Percentiles rank a stretch among this genome's conserved stretches.
These are phyloP conservation scores for Motacilla alba DNA, from an alignment of 2,113 vertebrate genomes.

Conservation along the genomic window DNA sequence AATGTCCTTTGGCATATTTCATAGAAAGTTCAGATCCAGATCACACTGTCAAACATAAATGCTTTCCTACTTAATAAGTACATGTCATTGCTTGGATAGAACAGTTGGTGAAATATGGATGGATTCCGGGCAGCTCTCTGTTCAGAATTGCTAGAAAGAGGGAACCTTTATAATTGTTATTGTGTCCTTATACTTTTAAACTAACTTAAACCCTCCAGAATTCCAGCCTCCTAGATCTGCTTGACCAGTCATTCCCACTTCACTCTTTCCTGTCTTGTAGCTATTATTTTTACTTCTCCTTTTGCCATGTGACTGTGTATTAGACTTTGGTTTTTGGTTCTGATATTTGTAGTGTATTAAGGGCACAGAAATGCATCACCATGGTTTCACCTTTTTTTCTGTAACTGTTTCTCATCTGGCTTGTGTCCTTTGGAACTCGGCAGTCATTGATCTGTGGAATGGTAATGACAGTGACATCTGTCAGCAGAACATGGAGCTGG, in stretches of 20 bases:
- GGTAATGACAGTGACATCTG: background rate
- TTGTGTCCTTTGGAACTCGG: background rate
- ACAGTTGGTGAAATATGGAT: background rate
- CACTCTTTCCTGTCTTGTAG: background rate
- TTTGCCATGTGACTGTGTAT: background rate
- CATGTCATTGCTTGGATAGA: background rate
- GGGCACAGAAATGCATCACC: background rate
- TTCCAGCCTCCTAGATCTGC: background rate
- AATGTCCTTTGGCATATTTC: background rate
- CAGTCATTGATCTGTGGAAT: fast-evolving
- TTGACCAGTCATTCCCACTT: background rate
- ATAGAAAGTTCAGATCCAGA: background rate
- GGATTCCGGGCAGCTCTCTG: background rate
- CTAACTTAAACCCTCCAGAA: background rate
- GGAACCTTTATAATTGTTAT: background rate
- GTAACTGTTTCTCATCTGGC: background rate
- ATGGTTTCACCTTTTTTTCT: background rate
- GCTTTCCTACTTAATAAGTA: background rate
- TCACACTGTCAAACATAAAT: background rate
- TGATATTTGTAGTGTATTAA: background rate
- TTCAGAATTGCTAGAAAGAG: background rate
- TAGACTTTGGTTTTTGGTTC: background rate
- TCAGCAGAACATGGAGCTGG: background rate
- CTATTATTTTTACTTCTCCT: background rate
- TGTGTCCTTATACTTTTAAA: background rate